A percentile compares a stretch with the other conserved stretches of the same genome.
These are phyloP conservation scores for Stratiomys singularior DNA, from an alignment of 2,888 invertebrate genomes.

Conservation along the genomic window DNA sequence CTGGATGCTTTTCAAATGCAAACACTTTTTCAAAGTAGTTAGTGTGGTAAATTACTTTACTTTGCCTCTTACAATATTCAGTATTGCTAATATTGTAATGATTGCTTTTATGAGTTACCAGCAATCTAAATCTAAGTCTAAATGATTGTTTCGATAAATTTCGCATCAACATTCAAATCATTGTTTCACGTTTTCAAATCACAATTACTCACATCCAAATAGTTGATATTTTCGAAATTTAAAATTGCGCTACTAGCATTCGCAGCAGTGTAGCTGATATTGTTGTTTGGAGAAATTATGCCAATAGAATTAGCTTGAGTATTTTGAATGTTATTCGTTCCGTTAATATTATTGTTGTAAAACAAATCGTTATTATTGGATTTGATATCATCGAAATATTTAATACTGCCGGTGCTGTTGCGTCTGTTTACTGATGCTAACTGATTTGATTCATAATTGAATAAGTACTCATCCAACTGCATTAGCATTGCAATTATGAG, in stretches of 20 bases:
- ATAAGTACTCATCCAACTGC: conserved; percentile 56
- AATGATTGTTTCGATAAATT: conserved; percentile 19
- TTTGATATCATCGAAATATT: conserved; percentile 17
- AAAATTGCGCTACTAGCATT: conserved; percentile 27
- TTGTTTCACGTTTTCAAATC: conserved; percentile 10
- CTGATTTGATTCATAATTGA: conserved; percentile 56
- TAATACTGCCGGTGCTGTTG: conserved; percentile 15
- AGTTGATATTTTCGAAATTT: conserved; percentile 48
- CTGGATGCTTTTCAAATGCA: neutral
- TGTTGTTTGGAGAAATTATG: conserved; percentile 26
- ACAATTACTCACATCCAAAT: conserved; percentile 50
- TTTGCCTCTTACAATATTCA: conserved; percentile 31
- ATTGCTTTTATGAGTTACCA: neutral
- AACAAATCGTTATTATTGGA: conserved; percentile 40
- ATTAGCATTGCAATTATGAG: conserved; percentile 54
- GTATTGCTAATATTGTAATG: neutral
- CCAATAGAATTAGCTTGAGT: conserved; percentile 47
- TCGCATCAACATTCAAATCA: conserved; percentile 13
- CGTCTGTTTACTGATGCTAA: conserved; percentile 54
- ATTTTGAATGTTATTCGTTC: conserved; percentile 53
- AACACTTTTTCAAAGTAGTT: neutral
- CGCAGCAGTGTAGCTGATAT: conserved; percentile 45
- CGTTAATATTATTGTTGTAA: conserved; percentile 21
- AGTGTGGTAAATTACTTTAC: conserved; percentile 4
- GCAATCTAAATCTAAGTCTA: conserved; percentile 32